These are phyloP conservation scores for Eremobia ochroleuca DNA, from an alignment of 2,888 invertebrate species.

Conservation along the genomic window DNA sequence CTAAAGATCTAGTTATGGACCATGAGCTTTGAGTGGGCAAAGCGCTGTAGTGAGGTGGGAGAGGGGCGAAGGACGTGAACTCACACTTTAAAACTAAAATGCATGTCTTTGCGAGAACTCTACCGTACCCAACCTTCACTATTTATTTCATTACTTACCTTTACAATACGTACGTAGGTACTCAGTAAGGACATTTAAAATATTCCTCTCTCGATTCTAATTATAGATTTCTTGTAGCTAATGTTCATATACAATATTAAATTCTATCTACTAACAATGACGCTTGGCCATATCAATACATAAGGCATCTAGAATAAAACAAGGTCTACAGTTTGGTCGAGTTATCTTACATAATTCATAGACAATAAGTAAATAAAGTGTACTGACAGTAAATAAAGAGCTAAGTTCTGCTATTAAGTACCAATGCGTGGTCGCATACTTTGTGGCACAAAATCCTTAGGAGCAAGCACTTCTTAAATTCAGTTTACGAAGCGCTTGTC, in stretches of 20 bases:
- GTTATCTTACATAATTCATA: conserved; percentile 49
- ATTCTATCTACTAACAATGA: conserved; percentile 27
- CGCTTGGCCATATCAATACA: conserved; percentile 14
- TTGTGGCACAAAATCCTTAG: conserved; percentile 53
- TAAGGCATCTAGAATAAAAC: conserved; percentile 34
- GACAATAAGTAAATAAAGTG: conserved; percentile 25
- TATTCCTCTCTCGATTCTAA: background rate
- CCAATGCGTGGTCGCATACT: conserved; percentile 54
- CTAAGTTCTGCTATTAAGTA: conserved; percentile 63
- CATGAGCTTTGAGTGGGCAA: background rate
- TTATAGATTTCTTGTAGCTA: conserved; percentile 13
- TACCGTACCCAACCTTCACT: background rate
- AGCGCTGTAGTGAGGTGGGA: too few relatives aligned
- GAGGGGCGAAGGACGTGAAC: background rate
- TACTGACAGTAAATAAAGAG: conserved; percentile 20
- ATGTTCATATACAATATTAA: conserved; percentile 2
- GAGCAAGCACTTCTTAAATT: conserved; percentile 28
- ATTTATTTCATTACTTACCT: background rate
- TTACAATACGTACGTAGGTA: background rate
- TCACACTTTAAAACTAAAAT: background rate
- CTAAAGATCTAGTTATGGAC: background rate
- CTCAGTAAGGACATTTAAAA: background rate
- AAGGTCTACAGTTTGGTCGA: conserved; percentile 46
- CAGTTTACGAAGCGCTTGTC: conserved; percentile 24
- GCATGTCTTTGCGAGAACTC: background rate